Evolutionary conservation across 2,888 invertebrate genomes (phyloP), one percentile per base, ranked within the genome.

Genomic region (Camponotus fellah): DNA sequence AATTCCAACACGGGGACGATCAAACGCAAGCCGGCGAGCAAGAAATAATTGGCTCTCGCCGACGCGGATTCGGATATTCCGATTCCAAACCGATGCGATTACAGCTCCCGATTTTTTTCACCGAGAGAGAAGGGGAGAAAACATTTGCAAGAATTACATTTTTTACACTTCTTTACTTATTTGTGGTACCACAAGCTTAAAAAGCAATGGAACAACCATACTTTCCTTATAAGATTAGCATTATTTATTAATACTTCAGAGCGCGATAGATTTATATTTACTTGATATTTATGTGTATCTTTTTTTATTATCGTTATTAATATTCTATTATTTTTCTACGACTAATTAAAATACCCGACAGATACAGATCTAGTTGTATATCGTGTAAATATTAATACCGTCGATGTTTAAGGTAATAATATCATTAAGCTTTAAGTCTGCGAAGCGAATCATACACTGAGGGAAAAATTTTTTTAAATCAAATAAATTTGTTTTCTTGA

Each of bases 1-100:
- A 91, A 88, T 85, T 91, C 91, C 69, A 92, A 91, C 69, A 93
- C 92, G 6, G 92, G 92, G 17, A 93, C 93, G 40, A 91, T 93
- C 76, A 93, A 92, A 83, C 90, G 92, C 69, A 93, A 93, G 72
- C 91, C 92, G 53, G 49, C 86, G 43, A 86, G 77, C 72, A 90
- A 90, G 80, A 92, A 93, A 66, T 92, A 83, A 88, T 64, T 32
- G 56, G 71, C 34, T 6, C 71, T 79, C 56, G 79, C 79, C 12
- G 60, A 79, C 17, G 26, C 37, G 60, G 58, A 46, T 60, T 53
- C n/a, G 56, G 69, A 43, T 79, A 37, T 79, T 60, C 21, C 58
- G 21, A 12, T 43, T 21, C 21, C 43, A 43, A 21, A 21, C 60
- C 46, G 79, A 80, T 60, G 12, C 60, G 6, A 32, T n/a, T 17